These are phyloP conservation scores for Ochlodes sylvanus DNA, from an alignment of 2,888 invertebrate genomes.

Conservation along the genomic window DNA sequence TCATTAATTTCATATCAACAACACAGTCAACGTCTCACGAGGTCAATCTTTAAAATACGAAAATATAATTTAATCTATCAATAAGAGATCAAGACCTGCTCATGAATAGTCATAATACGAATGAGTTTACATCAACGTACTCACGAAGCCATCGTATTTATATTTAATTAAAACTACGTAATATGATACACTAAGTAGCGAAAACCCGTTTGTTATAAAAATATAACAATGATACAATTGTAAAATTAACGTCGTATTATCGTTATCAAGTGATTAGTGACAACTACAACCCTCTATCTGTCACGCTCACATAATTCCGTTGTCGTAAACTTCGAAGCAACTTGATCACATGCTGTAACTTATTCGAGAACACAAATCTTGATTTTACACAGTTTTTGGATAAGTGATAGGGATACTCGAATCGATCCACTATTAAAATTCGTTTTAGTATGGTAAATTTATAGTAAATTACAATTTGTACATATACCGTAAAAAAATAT, in stretches of 20 bases:
- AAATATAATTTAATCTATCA: constrained; percentile 78
- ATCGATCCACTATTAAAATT: too few species aligned
- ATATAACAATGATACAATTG: constrained; percentile 49
- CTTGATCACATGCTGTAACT: too few species aligned
- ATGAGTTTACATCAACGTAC: constrained; percentile 16
- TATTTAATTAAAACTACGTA: constrained; percentile 42
- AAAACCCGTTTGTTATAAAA: constrained; percentile 60
- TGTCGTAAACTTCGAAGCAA: too few species aligned
- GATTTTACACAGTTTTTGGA: too few species aligned
- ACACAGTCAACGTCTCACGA: constrained; percentile 61
- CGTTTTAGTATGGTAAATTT: too few species aligned
- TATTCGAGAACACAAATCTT: too few species aligned
- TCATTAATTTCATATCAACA: constrained; percentile 53
- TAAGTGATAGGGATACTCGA: too few species aligned
- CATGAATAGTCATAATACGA: constrained; percentile 55
- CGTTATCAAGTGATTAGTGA: background rate
- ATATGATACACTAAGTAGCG: constrained; percentile 57
- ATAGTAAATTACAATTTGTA: too few species aligned
- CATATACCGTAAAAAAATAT: too few species aligned
- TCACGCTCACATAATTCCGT: too few species aligned
- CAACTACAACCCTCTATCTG: background rate
- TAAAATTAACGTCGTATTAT: constrained; percentile 12
- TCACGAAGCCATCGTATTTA: constrained; percentile 22
- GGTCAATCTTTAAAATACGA: constrained; percentile 61
- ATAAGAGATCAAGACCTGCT: constrained; percentile 71